phyloP scores from a whole-genome alignment of 2,888 invertebrate genomes.

The Gari tellinella region DNA sequence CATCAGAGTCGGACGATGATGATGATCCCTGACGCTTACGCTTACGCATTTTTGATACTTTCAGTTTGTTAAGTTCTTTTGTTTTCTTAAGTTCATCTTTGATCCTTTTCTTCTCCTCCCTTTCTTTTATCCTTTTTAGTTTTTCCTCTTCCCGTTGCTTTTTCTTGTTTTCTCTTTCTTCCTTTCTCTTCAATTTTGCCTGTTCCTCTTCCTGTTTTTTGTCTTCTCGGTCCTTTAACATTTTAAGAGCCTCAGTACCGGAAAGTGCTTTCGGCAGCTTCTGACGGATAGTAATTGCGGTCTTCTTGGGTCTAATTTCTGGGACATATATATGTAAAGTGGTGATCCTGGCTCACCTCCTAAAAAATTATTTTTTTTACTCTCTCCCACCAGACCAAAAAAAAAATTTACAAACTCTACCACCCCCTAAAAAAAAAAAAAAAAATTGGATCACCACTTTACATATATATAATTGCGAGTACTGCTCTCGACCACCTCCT shows the following conservation, averaged over 20 bases:
- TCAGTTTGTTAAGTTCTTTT: neutral
- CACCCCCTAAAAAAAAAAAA: no score
- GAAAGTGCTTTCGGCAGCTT: slow-evolving; percentile 21
- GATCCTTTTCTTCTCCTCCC: neutral
- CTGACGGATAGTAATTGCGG: neutral
- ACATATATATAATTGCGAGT: no score
- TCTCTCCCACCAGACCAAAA: no score
- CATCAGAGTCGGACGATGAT: neutral
- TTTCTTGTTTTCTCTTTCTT: no score
- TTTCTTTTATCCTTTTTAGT: slow-evolving; percentile 4
- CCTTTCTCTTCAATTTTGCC: no score
- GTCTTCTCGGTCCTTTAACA: slow-evolving; percentile 9
- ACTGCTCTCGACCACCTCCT: no score
- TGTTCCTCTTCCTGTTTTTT: slow-evolving; percentile 3
- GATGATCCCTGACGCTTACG: neutral
- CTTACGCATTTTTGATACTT: neutral
- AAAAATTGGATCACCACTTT: no score
- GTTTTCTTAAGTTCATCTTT: slow-evolving; percentile 3
- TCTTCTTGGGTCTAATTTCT: slow-evolving; percentile 9
- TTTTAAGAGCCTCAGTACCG: slow-evolving; percentile 9
- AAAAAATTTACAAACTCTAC: no score
- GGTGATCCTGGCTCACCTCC: no score
- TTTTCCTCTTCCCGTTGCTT: slow-evolving; percentile 14
- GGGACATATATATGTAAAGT: no score
- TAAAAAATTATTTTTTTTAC: no score